Percentiles rank a stretch among this genome's conserved stretches.
These are phyloP conservation scores for Drosophila funebris DNA, from an alignment of 1,140 invertebrate species.

Conservation along the genomic window DNA sequence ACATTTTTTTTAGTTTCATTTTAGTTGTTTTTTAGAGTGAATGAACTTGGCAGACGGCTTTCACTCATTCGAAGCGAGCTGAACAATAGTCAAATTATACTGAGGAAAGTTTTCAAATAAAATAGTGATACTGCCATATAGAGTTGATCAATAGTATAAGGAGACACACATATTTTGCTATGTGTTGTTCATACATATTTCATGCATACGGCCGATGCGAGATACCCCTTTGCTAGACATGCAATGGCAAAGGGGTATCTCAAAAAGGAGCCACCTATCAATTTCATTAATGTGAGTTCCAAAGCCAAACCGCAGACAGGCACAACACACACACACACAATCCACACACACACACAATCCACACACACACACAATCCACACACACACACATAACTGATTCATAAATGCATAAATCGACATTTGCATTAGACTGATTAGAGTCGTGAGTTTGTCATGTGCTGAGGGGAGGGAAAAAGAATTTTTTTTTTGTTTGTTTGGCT, in stretches of 20 bases:
- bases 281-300: conserved; percentile 34
- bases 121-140: too few relatives aligned
- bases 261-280: conserved; percentile 22
- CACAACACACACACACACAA: conserved; percentile 11
- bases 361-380: conserved; percentile 1
- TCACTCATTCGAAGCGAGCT: too few relatives aligned
- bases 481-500: background rate
- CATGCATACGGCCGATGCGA: too few relatives aligned
- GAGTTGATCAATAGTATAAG: too few relatives aligned
- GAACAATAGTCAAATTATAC: too few relatives aligned
- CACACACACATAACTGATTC: conserved; percentile 8
- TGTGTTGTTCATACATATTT: too few relatives aligned
- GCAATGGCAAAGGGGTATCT: background rate
- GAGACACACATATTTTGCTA: too few relatives aligned
- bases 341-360: conserved; percentile 1
- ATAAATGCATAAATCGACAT: conserved; percentile 49
- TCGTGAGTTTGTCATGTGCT: background rate
- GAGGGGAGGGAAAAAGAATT: background rate
- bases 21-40: too few relatives aligned
- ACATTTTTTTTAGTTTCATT: too few relatives aligned
- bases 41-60: too few relatives aligned
- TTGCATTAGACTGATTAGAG: conserved; percentile 71
- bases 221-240: background rate
- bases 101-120: too few relatives aligned
- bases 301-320: conserved; percentile 18